phyloP scores from a whole-genome alignment of 2,888 invertebrate species.

The Geotrupes spiniger region DNA sequence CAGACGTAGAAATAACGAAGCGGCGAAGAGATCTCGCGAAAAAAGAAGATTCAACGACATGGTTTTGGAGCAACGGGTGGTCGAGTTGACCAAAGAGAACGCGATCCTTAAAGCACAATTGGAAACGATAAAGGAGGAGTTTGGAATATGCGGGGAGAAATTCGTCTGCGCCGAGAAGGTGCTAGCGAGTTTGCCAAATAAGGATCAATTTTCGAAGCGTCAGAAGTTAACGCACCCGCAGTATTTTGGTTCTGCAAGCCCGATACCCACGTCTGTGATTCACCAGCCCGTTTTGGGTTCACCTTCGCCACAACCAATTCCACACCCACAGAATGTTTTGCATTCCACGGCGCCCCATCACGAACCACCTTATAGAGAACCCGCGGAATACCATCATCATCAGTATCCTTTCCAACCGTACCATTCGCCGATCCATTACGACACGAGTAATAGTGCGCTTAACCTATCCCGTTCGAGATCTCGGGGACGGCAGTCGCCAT shows the following conservation, averaged over 20 bases:
- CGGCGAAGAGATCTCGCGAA: slow-evolving; percentile 94
- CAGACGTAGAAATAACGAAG: slow-evolving; percentile 93
- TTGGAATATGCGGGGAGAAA: slow-evolving; percentile 83
- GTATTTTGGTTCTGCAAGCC: slow-evolving; percentile 55
- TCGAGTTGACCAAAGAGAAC: slow-evolving; percentile 93
- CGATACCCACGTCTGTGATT: slow-evolving; percentile 61
- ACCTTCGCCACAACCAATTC: slow-evolving; percentile 55
- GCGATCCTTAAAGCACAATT: slow-evolving; percentile 90
- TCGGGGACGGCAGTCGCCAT: slow-evolving; percentile 64
- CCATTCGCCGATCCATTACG: slow-evolving; percentile 49
- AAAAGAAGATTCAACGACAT: slow-evolving; percentile 95
- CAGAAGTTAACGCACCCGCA: slow-evolving; percentile 54
- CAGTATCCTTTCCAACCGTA: slow-evolving; percentile 32
- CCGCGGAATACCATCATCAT: slow-evolving; percentile 21
- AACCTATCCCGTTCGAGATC: slow-evolving; percentile 59
- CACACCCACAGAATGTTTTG: slow-evolving; percentile 51
- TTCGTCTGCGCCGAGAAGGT: slow-evolving; percentile 88
- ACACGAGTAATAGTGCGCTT: slow-evolving; percentile 62
- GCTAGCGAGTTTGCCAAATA: slow-evolving; percentile 78
- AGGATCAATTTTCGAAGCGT: slow-evolving; percentile 81
- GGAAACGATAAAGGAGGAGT: slow-evolving; percentile 89
- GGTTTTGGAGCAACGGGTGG: slow-evolving; percentile 91
- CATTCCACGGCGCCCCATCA: slow-evolving; percentile 52
- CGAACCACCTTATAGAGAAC: slow-evolving; percentile 42
- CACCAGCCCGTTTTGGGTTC: slow-evolving; percentile 55